phyloP scores from a whole-genome alignment of 53 echinoderm and acorn worm species.

The Crossaster papposus region DNA sequence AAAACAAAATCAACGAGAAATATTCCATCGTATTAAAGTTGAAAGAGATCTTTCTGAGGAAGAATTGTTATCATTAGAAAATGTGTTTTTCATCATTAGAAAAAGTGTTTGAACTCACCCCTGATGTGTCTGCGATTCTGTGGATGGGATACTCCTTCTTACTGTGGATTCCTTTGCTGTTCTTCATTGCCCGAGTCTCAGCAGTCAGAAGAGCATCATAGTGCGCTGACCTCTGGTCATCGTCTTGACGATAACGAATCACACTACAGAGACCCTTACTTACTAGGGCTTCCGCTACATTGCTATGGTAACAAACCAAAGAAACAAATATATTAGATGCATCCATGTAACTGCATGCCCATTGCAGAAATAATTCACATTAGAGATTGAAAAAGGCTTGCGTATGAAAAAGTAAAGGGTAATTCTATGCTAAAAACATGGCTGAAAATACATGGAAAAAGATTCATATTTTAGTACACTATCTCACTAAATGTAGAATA shows the following conservation, averaged over 20 bases:
- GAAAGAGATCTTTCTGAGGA: no score
- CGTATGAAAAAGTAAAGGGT: no score
- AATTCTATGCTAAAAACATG: no score
- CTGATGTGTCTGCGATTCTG: conserved; percentile 89
- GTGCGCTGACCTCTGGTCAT: conserved; percentile 95
- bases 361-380: neutral
- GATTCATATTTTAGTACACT: no score
- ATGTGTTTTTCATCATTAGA: neutral
- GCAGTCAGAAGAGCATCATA: conserved; percentile 91
- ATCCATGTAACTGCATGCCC: no score
- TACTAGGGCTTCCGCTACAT: conserved; percentile 93
- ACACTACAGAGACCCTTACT: conserved; percentile 94
- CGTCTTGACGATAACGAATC: conserved; percentile 89
- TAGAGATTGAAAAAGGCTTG: no score
- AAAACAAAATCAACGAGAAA: no score
- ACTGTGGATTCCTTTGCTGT: conserved; percentile 96
- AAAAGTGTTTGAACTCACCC: conserved; percentile 70
- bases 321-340: neutral
- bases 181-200: conserved; percentile 90
- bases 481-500: no score
- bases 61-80: no score
- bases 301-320: conserved; percentile 58
- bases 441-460: no score
- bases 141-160: conserved; percentile 93
- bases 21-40: no score